Percentiles rank a stretch among this genome's conserved stretches.
phyloP scores from a whole-genome alignment of 2,797 vertebrate genomes.

The Pipistrellus pygmaeus region DNA sequence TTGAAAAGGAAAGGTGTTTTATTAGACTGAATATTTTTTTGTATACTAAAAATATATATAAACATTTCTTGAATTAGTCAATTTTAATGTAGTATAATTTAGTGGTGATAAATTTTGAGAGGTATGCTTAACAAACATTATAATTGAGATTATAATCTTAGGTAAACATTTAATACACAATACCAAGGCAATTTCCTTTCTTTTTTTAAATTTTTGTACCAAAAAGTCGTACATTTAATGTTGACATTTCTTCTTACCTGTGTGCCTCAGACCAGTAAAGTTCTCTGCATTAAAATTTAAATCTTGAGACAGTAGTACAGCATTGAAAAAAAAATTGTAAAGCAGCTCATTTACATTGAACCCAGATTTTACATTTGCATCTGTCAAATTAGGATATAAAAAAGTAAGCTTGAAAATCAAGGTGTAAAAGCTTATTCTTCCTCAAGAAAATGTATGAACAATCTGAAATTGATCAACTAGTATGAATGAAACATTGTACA shows the following conservation, averaged over 20 bases:
- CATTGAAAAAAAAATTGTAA: conserved; percentile 85
- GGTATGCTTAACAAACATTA: conserved; percentile 73
- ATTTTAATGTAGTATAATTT: conserved; percentile 75
- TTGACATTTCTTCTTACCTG: conserved; percentile 85
- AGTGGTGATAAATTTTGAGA: conserved; percentile 80
- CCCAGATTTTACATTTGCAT: conserved; percentile 86
- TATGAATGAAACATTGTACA: conserved; percentile 85
- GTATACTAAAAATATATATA: conserved; percentile 83
- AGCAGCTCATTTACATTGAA: conserved; percentile 88
- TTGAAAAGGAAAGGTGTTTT: conserved; percentile 79
- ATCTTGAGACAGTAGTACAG: conserved; percentile 90
- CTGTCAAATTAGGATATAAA: conserved; percentile 89
- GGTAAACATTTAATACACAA: conserved; percentile 85
- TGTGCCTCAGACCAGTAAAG: conserved; percentile 87
- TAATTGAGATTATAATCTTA: conserved; percentile 79
- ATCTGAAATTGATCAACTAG: conserved; percentile 89
- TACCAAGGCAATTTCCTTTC: conserved; percentile 84
- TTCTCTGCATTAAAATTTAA: conserved; percentile 86
- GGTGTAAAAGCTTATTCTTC: conserved; percentile 90
- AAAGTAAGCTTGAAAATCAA: conserved; percentile 86
- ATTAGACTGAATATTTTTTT: conserved; percentile 76
- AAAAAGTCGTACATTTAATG: conserved; percentile 80
- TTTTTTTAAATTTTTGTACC: conserved; percentile 82
- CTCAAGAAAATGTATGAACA: conserved; percentile 88
- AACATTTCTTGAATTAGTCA: conserved; percentile 79